These are phyloP conservation scores for Ibycter americanus DNA, from an alignment of 2,797 vertebrate genomes.

Conservation along the genomic window DNA sequence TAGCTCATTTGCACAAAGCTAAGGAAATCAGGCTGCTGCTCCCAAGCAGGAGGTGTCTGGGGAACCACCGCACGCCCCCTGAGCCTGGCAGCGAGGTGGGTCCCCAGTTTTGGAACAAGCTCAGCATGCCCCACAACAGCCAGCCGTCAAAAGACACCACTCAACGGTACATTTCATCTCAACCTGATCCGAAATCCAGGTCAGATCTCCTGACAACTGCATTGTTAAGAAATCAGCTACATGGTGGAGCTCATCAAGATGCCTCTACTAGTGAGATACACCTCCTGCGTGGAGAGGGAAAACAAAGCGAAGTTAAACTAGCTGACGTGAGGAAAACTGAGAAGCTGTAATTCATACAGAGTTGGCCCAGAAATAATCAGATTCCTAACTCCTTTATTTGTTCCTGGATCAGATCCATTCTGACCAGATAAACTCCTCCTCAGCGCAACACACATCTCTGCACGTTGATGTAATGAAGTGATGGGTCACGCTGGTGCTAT, in stretches of 20 bases:
- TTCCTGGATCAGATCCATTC: constrained; percentile 68
- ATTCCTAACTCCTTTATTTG: constrained; percentile 63
- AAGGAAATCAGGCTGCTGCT: background rate
- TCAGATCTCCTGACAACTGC: background rate
- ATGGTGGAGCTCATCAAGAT: constrained; percentile 42
- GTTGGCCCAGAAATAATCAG: constrained; percentile 59
- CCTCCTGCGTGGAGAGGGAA: background rate
- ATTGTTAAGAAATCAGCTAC: constrained; percentile 18
- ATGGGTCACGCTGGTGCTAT: constrained; percentile 59
- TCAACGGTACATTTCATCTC: background rate
- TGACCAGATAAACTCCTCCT: constrained; percentile 63
- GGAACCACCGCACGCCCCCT: background rate
- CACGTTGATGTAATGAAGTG: constrained; percentile 62
- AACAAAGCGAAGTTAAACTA: constrained; percentile 30
- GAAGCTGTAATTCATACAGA: constrained; percentile 32
- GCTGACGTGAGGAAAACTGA: constrained; percentile 66
- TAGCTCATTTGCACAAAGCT: background rate
- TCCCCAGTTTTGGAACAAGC: fast-evolving
- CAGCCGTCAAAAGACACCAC: background rate
- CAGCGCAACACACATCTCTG: constrained; percentile 33
- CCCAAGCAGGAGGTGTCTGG: background rate
- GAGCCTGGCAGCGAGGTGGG: background rate
- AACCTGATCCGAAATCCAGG: background rate
- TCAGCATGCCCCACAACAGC: fast-evolving
- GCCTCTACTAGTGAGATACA: background rate